Evolutionary conservation across 2,113 vertebrate species (phyloP).

Genomic region (Rhynchomys soricoides): DNA sequence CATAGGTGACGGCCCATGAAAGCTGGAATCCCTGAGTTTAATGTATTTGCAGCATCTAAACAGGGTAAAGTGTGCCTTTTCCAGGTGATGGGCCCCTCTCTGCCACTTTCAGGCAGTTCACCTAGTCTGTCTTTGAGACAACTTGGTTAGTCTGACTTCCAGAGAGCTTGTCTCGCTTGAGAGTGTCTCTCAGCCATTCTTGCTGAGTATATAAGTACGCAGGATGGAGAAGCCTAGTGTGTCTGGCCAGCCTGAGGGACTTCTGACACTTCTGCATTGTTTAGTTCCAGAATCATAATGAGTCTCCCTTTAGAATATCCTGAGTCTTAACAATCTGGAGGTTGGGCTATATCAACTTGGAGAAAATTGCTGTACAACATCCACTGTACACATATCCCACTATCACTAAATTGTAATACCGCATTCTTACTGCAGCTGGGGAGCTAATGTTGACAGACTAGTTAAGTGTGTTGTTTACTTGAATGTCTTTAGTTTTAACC

Average conservation of each 20-base stretch:
- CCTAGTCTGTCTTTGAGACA: not conserved
- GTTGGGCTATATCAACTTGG: no score
- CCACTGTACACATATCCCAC: not conserved
- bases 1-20: not conserved
- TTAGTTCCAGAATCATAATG: not conserved
- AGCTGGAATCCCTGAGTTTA: not conserved
- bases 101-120: not conserved
- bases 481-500: not conserved
- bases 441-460: not conserved
- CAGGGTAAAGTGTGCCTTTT: not conserved
- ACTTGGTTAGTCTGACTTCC: not conserved
- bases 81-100: not conserved
- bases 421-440: not conserved
- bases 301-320: not conserved
- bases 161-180: not conserved
- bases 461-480: not conserved
- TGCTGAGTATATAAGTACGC: not conserved
- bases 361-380: not conserved
- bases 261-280: not conserved
- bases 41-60: not conserved
- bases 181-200: not conserved
- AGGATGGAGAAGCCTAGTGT: not conserved
- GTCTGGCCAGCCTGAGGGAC: not conserved
- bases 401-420: not conserved
- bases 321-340: not conserved